These are phyloP conservation scores for Anthoscopus minutus DNA, from an alignment of 2,113 vertebrate species.

Conservation along the genomic window DNA sequence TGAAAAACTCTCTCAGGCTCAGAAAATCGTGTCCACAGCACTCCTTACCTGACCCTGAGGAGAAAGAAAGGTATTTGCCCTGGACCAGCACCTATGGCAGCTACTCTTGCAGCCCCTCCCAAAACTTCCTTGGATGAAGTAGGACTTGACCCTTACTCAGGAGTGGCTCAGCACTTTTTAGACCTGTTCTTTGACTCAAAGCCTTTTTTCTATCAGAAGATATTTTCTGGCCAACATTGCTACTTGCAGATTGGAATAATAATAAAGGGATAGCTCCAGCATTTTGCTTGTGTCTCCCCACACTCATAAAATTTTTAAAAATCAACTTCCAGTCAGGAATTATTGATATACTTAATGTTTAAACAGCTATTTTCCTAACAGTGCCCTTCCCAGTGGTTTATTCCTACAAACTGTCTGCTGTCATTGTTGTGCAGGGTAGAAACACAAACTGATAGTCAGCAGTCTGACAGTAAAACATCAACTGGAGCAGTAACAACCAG, in stretches of 20 bases:
- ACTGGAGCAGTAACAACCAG: background rate
- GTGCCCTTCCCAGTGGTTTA: background rate
- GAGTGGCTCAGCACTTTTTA: background rate
- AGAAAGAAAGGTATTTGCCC: background rate
- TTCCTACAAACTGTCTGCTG: background rate
- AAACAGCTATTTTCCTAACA: background rate
- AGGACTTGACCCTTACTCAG: background rate
- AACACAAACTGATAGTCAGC: background rate
- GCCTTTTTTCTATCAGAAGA: background rate
- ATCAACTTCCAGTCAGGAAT: background rate
- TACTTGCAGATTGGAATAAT: background rate
- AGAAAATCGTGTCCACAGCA: too few species aligned
- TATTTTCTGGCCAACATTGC: background rate
- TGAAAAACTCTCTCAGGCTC: too few species aligned
- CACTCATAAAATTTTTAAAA: background rate
- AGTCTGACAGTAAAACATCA: background rate
- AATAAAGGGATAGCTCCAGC: background rate
- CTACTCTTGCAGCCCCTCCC: background rate
- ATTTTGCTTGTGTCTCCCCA: background rate
- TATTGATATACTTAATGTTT: background rate
- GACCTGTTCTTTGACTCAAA: background rate
- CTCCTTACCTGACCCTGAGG: background rate
- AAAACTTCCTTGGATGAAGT: background rate
- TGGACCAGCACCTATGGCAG: background rate
- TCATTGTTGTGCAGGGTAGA: background rate